Conservation (phyloP, 2,888 invertebrate genomes). For the Eristalis intricaria region DNA sequence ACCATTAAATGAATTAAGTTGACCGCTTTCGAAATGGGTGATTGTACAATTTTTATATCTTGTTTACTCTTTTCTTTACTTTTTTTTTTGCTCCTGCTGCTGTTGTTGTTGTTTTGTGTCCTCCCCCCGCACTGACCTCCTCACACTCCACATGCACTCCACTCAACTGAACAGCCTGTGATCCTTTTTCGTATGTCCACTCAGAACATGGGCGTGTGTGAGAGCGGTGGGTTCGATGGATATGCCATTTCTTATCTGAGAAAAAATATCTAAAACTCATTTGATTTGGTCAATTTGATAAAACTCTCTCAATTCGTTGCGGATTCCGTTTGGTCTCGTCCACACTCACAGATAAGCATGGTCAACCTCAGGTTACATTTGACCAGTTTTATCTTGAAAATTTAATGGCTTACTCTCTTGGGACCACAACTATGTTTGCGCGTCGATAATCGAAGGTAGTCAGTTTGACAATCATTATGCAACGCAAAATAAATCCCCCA, state of each 20-base stretch:
- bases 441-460: neutral
- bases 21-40: constrained; percentile 72
- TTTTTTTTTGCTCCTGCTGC: neutral
- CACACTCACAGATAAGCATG: constrained; percentile 41
- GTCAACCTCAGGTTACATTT: constrained; percentile 45
- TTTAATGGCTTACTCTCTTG: constrained; percentile 46
- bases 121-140: neutral
- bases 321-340: constrained; percentile 41
- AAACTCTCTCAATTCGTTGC: constrained; percentile 58
- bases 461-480: constrained; percentile 35
- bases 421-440: neutral
- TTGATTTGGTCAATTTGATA: constrained; percentile 74
- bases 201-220: neutral
- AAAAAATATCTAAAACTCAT: constrained; percentile 74
- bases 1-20: constrained; percentile 72
- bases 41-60: constrained; percentile 72
- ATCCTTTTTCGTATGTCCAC: constrained; percentile 53
- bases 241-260: constrained; percentile 67
- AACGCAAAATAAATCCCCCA: constrained; percentile 3
- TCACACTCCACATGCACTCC: neutral
- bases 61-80: constrained; percentile 43
- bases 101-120: neutral
- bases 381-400: constrained; percentile 57
- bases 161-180: neutral
- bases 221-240: neutral